Evolutionary conservation across 1,140 invertebrate species (phyloP), one percentile per base, ranked within the genome.

Genomic region (Teleogryllus occipitalis): DNA sequence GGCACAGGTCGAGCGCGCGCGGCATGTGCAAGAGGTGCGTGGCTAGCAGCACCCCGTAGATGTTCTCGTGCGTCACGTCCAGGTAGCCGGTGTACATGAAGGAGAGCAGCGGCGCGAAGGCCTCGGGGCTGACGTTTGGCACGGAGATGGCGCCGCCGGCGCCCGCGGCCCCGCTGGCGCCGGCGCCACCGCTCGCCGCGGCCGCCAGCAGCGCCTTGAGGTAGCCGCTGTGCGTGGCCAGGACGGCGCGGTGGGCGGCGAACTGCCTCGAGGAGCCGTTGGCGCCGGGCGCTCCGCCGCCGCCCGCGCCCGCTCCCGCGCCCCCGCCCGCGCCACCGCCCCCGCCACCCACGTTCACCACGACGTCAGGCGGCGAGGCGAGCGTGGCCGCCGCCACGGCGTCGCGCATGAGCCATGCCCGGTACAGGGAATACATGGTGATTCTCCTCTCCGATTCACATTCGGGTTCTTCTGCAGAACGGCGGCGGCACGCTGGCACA

Each of bases 1-100:
- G 84, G 7, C 54, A 84, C 93, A 94, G 93, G 87, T 76, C 93
- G 92, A 93, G 81, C 0, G 92, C 93, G 5, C 91, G 86, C 0
- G 93, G 92, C 92, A 94, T 94, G 83, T 94, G 92, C 22, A 94
- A 84, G 73, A 93, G 86, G 85, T 94, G 92, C 8, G 92, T 93
- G 4, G 92, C 92, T 77, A 94, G 84, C 7, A 94, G 84, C 12
- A 94, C 91, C 80, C 90, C 91, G 85, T 93, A 94, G 76, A 94
- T 92, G 84, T 93, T 93, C 47, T 90, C 89, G 22, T 90, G 85
- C 47, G 89, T 93, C 27, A 94, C 85, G 81, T 93, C 92, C 79
- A 94, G 84, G 77, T 90, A 90, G 2, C 93, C 93, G 5, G 92
- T 93, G 85, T 93, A 93, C 92, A 94, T 93, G 84, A 92, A 94